Base-by-base conservation (phyloP, 1,140 invertebrate genomes). In the Bombus fervidus region DNA sequence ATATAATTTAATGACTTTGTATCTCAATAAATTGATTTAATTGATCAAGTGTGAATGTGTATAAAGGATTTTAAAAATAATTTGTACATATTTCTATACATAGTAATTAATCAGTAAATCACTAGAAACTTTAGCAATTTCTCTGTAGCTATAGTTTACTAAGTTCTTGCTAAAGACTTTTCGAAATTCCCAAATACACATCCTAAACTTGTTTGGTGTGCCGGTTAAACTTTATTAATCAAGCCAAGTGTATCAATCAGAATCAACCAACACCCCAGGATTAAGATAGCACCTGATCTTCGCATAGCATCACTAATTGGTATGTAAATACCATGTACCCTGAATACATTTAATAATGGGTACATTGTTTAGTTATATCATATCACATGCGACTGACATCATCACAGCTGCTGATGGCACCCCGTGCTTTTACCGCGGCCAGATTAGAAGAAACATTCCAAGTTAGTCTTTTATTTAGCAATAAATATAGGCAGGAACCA, bases 381-480 rank as follows among this genome's bases (percentile, higher is more conserved):
- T 92, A 91, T 93, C 91, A 89, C 93, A 91, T 93, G 91, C 92
- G 90, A 93, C 91, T 88, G 91, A 92, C 88, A 91, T 92, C 91
- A 90, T 90, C 86, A 90, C 83, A 91, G 83, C 81, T 90, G 88
- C 83, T 91, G 91, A 86, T 93, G 85, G 87, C 88, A 91, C 89
- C 92, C 87, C 91, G 92, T 94, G 92, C 91, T 92, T 92, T 87
- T 86, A 92, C 86, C 91, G 85, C 91, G 91, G 83, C 87, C 90
- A 91, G 81, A 92, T 94, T 94, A 93, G 88, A 93, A 93, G 89
- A 94, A 94, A 91, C 92, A 94, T 95, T 94, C 92, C 90, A 89
- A 93, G 93, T 93, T 94, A 94, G 93, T 94, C 86, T 90, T 89
- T 90, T 91, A 88, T 87, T 86, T 43, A 86, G 68, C 86, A 85